Percentiles rank a stretch among this genome's conserved stretches.
Evolutionary conservation across 2,888 invertebrate species (phyloP).

Genomic region (Spilarctia lutea): DNA sequence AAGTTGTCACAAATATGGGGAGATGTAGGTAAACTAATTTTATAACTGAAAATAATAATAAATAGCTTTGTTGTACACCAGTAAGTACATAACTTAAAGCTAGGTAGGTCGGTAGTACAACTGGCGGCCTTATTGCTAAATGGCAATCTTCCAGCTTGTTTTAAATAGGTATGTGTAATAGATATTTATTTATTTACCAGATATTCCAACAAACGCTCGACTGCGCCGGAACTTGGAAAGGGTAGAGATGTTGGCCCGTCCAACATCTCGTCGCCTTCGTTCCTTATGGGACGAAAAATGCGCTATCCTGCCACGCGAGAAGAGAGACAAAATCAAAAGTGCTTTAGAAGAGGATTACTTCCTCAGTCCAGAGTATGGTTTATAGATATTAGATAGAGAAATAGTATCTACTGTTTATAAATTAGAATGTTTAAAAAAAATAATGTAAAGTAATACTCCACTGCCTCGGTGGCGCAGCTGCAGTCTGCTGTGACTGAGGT

Average conservation of each 20-base stretch:
- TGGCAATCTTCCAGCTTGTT: too few relatives aligned
- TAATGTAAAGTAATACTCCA: too few relatives aligned
- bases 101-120: too few relatives aligned
- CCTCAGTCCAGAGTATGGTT: slow-evolving; percentile 80
- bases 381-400: neutral
- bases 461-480: too few relatives aligned
- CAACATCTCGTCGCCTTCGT: slow-evolving; percentile 80
- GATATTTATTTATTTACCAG: neutral
- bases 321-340: slow-evolving; percentile 84
- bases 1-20: neutral
- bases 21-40: too few relatives aligned
- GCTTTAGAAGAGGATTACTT: slow-evolving; percentile 85
- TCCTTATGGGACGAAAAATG: slow-evolving; percentile 85
- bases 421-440: too few relatives aligned
- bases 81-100: too few relatives aligned
- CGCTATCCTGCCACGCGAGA: slow-evolving; percentile 76
- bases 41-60: too few relatives aligned
- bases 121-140: too few relatives aligned
- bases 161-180: neutral
- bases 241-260: slow-evolving; percentile 84
- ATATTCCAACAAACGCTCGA: slow-evolving; percentile 37
- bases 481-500: too few relatives aligned
- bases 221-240: slow-evolving; percentile 73
- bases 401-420: neutral
- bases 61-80: too few relatives aligned